phyloP scores from a whole-genome alignment of 2,113 vertebrate genomes.

The Marcusenius ussheri region DNA sequence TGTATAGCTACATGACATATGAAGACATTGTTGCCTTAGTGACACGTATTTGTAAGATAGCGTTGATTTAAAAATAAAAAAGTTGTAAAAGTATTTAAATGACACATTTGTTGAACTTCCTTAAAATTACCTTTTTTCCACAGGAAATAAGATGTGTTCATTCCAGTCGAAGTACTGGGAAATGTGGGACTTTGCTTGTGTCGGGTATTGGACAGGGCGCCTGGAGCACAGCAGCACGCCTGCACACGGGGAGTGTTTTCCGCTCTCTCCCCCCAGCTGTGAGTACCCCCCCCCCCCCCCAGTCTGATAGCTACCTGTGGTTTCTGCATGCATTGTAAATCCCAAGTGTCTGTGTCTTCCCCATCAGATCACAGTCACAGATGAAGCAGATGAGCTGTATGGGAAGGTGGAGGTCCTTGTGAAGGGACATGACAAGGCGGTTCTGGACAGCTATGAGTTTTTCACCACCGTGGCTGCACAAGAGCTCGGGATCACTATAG shows the following conservation, averaged over 20 bases:
- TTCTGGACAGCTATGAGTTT: constrained; percentile 91
- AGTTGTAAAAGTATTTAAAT: not conserved
- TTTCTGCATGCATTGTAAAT: not conserved
- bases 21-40: not conserved
- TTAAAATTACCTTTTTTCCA: not conserved
- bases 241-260: not conserved
- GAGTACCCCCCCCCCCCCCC: not conserved
- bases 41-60: not conserved
- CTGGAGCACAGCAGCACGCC: not conserved
- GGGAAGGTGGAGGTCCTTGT: constrained; percentile 78
- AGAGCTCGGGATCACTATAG: constrained; percentile 76
- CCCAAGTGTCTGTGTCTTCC: constrained; percentile 26
- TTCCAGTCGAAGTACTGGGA: not conserved
- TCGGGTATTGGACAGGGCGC: not conserved
- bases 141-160: not conserved
- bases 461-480: constrained; percentile 81
- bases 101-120: not conserved
- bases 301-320: too few species aligned
- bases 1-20: not conserved
- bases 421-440: constrained; percentile 81
- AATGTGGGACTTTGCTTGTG: not conserved
- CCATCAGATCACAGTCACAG: constrained; percentile 73
- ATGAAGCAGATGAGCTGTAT: constrained; percentile 78
- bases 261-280: not conserved
- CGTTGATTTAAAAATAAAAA: not conserved